Percentiles rank a stretch among this genome's conserved stretches.
Evolutionary conservation across 2,888 invertebrate species (phyloP).

Genomic region (Melanargia galathea): DNA sequence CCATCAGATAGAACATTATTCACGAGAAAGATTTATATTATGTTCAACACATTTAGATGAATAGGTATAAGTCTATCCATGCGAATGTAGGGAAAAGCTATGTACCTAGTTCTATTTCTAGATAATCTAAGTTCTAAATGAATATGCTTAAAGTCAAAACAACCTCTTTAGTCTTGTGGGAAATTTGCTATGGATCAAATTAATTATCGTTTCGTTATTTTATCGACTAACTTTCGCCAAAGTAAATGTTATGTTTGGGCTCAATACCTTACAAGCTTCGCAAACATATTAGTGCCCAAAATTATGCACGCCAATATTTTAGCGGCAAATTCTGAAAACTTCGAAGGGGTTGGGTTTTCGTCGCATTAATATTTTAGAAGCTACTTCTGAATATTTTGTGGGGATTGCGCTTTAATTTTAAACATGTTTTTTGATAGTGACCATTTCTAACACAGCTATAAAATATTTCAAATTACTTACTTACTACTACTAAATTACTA

Average conservation of each 20-base stretch:
- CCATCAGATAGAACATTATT: no score
- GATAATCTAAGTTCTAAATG: no score
- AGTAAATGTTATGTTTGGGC: slow-evolving; percentile 24
- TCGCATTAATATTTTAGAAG: slow-evolving; percentile 5
- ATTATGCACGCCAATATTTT: slow-evolving; percentile 19
- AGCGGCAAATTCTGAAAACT: slow-evolving; percentile 18
- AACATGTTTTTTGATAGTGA: no score
- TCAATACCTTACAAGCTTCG: slow-evolving; percentile 19
- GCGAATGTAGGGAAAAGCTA: no score
- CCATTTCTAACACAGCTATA: no score
- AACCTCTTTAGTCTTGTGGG: background rate
- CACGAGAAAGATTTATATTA: no score
- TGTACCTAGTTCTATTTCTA: no score
- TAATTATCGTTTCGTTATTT: slow-evolving; percentile 54
- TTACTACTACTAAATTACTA: no score
- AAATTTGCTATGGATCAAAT: slow-evolving; percentile 53
- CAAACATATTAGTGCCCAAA: slow-evolving; percentile 18
- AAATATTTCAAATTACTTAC: no score
- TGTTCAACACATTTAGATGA: no score
- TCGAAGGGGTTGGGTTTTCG: slow-evolving; percentile 3
- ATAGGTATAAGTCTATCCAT: no score
- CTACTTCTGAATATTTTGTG: slow-evolving; percentile 6
- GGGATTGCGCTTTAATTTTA: background rate
- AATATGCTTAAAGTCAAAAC: no score
- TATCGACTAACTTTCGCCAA: slow-evolving; percentile 14